phyloP scores from a whole-genome alignment of 2,113 vertebrate species.

The Nibea albiflora region DNA sequence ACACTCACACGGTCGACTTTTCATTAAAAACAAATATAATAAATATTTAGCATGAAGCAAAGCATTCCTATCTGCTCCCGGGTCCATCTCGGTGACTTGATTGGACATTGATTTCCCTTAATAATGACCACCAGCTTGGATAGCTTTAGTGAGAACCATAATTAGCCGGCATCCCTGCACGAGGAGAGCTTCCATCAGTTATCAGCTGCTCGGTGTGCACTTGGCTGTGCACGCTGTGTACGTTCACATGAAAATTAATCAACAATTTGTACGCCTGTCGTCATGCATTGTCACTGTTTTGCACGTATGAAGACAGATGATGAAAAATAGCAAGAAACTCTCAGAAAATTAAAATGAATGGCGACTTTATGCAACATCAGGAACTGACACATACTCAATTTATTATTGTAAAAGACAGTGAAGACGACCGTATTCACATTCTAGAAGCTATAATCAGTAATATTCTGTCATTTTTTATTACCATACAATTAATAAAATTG shows the following conservation, averaged over 20 bases:
- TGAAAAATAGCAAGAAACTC: background rate
- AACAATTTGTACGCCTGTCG: background rate
- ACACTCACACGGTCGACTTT: no score
- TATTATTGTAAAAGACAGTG: background rate
- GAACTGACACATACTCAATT: background rate
- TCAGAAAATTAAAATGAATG: background rate
- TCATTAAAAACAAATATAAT: constrained; percentile 11
- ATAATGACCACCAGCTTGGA: constrained; percentile 57
- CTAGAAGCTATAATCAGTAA: background rate
- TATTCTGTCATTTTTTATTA: background rate
- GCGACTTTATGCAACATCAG: background rate
- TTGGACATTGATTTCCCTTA: constrained; percentile 77
- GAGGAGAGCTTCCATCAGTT: constrained; percentile 30
- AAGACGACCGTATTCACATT: background rate
- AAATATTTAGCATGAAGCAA: constrained; percentile 29
- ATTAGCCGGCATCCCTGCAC: constrained; percentile 33
- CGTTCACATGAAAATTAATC: constrained; percentile 13
- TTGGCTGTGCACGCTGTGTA: constrained; percentile 18
- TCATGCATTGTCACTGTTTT: constrained; percentile 15
- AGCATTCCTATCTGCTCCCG: constrained; percentile 13
- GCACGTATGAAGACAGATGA: background rate
- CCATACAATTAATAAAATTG: background rate
- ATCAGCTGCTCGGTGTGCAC: constrained; percentile 17
- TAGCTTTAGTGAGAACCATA: constrained; percentile 19
- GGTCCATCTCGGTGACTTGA: constrained; percentile 58